phyloP scores from a whole-genome alignment of 2,888 invertebrate species.

The Sarcophaga caerulescens region DNA sequence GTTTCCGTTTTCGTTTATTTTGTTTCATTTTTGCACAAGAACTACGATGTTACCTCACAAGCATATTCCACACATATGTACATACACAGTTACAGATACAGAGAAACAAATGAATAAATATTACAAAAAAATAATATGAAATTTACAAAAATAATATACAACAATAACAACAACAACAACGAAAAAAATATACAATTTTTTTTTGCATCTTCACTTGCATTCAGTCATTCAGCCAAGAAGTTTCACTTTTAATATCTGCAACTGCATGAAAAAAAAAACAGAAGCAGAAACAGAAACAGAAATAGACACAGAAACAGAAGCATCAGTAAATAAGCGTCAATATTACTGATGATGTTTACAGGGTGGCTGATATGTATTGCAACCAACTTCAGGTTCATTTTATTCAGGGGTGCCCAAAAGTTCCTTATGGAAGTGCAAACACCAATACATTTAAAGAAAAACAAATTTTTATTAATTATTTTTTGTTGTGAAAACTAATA shows the following conservation, averaged over 20 bases:
- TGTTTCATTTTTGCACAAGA: background rate
- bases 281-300: too few relatives aligned
- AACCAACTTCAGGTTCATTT: too few relatives aligned
- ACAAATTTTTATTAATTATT: too few relatives aligned
- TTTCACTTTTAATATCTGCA: slow-evolving; percentile 58
- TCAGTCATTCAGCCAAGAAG: slow-evolving; percentile 26
- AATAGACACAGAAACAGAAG: background rate
- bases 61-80: too few relatives aligned
- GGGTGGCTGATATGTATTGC: too few relatives aligned
- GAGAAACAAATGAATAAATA: background rate
- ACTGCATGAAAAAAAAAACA: background rate
- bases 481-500: too few relatives aligned
- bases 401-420: too few relatives aligned
- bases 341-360: background rate
- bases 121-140: background rate
- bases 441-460: too few relatives aligned
- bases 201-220: background rate
- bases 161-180: too few relatives aligned
- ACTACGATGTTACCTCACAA: background rate
- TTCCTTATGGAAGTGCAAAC: too few relatives aligned
- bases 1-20: background rate
- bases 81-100: background rate
- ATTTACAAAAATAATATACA: background rate
- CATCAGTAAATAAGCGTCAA: background rate
- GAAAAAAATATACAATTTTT: too few relatives aligned